Conservation (phyloP, 2,113 vertebrate species). For the Dascyllus trimaculatus region DNA sequence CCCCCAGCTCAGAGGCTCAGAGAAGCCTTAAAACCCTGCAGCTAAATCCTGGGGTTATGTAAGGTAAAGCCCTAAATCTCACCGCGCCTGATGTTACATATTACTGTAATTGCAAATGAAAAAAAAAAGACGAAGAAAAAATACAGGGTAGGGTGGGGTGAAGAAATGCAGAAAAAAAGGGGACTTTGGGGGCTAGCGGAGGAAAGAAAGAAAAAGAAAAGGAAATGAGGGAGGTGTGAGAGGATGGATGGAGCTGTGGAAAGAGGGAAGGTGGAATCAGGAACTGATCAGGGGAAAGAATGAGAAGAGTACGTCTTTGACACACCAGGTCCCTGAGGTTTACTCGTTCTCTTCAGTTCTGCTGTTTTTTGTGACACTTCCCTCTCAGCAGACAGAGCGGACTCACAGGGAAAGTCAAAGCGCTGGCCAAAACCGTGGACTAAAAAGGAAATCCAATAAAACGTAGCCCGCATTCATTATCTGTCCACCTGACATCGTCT, state of each 20-base stretch:
- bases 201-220: conserved; percentile 45
- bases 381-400: conserved; percentile 11
- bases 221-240: conserved; percentile 75
- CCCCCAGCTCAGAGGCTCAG: conserved; percentile 82
- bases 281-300: conserved; percentile 52
- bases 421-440: too few relatives aligned
- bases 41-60: conserved; percentile 86
- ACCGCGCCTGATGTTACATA: conserved; percentile 86
- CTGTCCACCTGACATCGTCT: conserved; percentile 54
- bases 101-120: conserved; percentile 87
- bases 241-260: conserved; percentile 68
- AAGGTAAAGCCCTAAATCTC: conserved; percentile 88
- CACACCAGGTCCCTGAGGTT: conserved; percentile 41
- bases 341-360: background rate
- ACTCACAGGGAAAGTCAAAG: conserved; percentile 20
- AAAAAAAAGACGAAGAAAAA: conserved; percentile 58
- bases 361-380: conserved; percentile 5
- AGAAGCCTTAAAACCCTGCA: conserved; percentile 82
- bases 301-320: conserved; percentile 50
- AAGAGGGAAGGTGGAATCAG: conserved; percentile 47
- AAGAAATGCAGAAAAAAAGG: conserved; percentile 39
- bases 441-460: conserved; percentile 74
- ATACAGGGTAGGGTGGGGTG: conserved; percentile 46
- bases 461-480: conserved; percentile 55
- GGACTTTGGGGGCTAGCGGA: conserved; percentile 38